These are phyloP conservation scores for Choristoneura fumiferana DNA, from an alignment of 1,140 invertebrate genomes.

Conservation along the genomic window DNA sequence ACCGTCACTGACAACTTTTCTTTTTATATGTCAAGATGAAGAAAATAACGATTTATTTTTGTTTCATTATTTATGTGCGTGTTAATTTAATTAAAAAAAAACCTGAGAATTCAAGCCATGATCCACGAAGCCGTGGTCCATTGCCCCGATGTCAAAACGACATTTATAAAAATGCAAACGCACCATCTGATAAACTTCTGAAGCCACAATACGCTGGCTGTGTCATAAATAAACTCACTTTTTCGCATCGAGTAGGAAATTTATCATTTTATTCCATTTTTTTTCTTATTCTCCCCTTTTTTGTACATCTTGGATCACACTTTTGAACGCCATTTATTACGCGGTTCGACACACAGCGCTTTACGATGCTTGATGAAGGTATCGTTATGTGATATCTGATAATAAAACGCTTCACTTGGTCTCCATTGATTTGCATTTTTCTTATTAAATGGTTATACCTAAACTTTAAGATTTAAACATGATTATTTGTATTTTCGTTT, in stretches of 20 bases:
- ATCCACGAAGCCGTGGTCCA: constrained; percentile 5
- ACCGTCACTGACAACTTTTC: no score
- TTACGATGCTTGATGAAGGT: constrained; percentile 57
- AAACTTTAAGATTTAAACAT: constrained; percentile 29
- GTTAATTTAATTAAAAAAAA: no score
- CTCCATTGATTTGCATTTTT: constrained; percentile 47
- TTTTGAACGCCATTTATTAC: constrained; percentile 70
- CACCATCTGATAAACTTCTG: constrained; percentile 63
- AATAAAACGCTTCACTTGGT: constrained; percentile 60
- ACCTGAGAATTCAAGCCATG: no score
- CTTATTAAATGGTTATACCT: neutral
- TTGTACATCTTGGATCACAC: constrained; percentile 71
- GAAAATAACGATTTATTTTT: no score
- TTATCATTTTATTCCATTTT: constrained; percentile 65
- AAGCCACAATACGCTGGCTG: constrained; percentile 45
- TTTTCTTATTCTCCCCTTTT: constrained; percentile 54
- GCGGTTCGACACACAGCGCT: constrained; percentile 51
- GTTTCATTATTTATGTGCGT: no score
- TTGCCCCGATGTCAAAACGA: constrained; percentile 37
- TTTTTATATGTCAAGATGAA: no score
- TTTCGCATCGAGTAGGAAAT: constrained; percentile 58
- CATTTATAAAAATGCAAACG: constrained; percentile 47
- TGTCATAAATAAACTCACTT: constrained; percentile 74
- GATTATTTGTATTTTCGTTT: no score
- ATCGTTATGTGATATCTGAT: constrained; percentile 62